Base-by-base conservation (phyloP, 2,113 vertebrate species). In the Mus pahari region DNA sequence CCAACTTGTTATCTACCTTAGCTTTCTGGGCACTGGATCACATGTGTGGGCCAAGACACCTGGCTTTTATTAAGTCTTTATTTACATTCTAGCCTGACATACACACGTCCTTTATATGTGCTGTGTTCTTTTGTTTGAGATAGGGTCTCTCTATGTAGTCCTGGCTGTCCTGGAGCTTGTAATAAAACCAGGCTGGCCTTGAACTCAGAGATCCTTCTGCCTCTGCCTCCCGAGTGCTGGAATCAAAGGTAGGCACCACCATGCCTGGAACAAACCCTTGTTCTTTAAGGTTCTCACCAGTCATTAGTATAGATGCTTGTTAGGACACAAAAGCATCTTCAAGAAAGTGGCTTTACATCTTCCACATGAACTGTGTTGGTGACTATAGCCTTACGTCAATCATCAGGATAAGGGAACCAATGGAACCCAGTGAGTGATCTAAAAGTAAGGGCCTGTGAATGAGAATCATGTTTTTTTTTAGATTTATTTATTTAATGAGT, bases 251-350 rank as follows among this genome's bases (percentile, higher is more conserved):
- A 5, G 48, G 60, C 1, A 2, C 42, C 24, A 22, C 82, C 8
- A 68, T 4, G 31, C 28, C 42, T 5, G 19, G 45, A 13, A 66
- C 28, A 31, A 31, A 55, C 36, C 12, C 62, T 73, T 83, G 82
- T 92, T 96, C 31, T 91, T 42, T 94, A 33, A 60, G n/a, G 50
- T 90, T 48, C 33, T 94, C 13, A 91, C 14, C 28, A n/a, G 4
- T 31, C 88, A 10, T 88, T 64, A 55, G 45, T 92, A 92, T 36
- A 8, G 60, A 87, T 81, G 26, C 36, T 42, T 92, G 22, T n/a
- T 36, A 78, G 60, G 33, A 90, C 42, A 64, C 68, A 87, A 28
- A 92, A 60, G 33, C 45, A 73, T 79, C 45, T 79, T 60, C 13
- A 39, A 83, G 48, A 78, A 86, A 74, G 81, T 86, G 58, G 71